phyloP scores from a whole-genome alignment of 2,113 vertebrate genomes.

The Erinaceus europaeus region DNA sequence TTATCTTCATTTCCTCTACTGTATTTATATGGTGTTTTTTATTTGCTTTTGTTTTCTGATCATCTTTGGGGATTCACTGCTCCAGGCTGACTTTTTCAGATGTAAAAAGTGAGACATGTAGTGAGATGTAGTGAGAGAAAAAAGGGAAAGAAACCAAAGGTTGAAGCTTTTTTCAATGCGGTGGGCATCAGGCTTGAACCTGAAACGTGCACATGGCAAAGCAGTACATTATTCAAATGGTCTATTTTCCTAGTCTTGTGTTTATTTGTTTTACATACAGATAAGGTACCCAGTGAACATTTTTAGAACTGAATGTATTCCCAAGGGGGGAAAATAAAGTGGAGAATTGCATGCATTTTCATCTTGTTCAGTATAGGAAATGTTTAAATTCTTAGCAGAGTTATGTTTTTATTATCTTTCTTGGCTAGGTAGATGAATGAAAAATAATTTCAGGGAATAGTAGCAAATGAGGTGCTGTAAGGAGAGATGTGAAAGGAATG shows the following conservation, averaged over 20 bases:
- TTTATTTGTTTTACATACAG: neutral
- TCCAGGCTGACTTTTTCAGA: too few species aligned
- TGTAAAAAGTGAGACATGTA: too few species aligned
- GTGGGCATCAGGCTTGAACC: too few species aligned
- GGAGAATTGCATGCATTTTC: neutral
- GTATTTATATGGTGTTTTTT: neutral
- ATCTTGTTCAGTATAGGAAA: neutral
- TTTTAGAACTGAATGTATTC: neutral
- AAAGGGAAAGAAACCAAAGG: too few species aligned
- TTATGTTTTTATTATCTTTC: neutral
- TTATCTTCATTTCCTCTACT: neutral
- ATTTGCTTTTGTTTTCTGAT: too few species aligned
- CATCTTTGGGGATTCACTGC: too few species aligned
- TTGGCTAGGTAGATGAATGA: neutral
- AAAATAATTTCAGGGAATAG: constrained; percentile 6
- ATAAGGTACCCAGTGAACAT: neutral
- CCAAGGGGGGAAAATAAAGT: neutral
- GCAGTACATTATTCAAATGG: too few species aligned
- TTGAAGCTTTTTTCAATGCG: too few species aligned
- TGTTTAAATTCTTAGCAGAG: neutral
- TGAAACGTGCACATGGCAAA: too few species aligned
- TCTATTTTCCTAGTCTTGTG: too few species aligned
- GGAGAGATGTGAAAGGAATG: neutral
- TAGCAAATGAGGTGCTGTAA: neutral
- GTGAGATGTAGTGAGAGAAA: too few species aligned